phyloP scores from a whole-genome alignment of 2,113 vertebrate species.

The Oreocharis arfaki region DNA sequence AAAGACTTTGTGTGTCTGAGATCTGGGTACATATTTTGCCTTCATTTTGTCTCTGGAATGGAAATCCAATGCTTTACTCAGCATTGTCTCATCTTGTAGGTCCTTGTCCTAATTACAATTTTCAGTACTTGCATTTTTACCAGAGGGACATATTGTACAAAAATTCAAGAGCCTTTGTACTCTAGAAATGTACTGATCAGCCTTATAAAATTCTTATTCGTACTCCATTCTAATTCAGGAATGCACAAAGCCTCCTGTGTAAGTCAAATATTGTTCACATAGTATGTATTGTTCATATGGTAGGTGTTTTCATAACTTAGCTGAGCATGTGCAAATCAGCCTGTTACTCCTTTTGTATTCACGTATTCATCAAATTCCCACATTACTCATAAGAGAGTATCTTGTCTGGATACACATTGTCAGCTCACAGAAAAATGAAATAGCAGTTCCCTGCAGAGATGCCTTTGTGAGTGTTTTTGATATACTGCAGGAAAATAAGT shows the following conservation, averaged over 20 bases:
- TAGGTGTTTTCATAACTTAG: background rate
- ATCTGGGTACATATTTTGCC: background rate
- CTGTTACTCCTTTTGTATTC: background rate
- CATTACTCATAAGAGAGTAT: background rate
- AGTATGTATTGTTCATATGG: background rate
- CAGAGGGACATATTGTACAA: background rate
- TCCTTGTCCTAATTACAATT: background rate
- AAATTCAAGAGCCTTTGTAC: background rate
- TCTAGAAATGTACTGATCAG: background rate
- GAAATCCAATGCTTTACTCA: background rate
- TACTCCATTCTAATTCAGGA: background rate
- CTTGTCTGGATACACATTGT: background rate
- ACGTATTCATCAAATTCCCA: background rate
- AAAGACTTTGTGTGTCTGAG: background rate
- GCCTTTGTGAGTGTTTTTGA: background rate
- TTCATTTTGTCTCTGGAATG: background rate
- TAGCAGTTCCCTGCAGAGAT: background rate
- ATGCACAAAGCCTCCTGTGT: background rate
- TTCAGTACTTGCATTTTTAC: background rate
- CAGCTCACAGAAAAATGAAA: background rate
- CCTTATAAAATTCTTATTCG: background rate
- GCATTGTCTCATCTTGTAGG: background rate
- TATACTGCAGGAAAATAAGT: conserved; percentile 12
- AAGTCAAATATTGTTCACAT: background rate
- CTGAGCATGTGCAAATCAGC: background rate